These are phyloP conservation scores for Dipodomys merriami DNA, from an alignment of 2,113 vertebrate genomes.

Conservation along the genomic window DNA sequence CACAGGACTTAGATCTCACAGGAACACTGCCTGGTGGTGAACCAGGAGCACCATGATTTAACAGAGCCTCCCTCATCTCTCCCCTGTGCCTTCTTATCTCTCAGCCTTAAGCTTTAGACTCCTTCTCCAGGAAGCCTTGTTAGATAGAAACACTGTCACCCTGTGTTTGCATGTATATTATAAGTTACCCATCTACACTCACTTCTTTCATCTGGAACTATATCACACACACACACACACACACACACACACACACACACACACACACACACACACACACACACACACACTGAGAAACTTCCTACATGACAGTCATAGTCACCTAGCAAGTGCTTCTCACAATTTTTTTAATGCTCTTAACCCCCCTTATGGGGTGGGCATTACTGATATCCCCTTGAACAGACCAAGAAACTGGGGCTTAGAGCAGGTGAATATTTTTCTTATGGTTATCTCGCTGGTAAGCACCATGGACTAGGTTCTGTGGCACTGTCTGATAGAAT, in stretches of 20 bases:
- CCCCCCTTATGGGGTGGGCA: background rate
- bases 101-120: background rate
- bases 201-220: background rate
- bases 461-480: background rate
- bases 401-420: background rate
- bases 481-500: background rate
- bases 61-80: background rate
- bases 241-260: background rate
- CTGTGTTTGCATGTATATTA: background rate
- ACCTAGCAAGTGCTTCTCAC: background rate
- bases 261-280: background rate
- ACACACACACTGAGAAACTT: background rate
- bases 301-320: background rate
- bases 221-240: background rate
- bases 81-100: background rate
- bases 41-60: background rate
- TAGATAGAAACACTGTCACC: background rate
- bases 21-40: background rate
- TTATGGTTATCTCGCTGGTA: background rate
- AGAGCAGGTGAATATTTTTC: background rate
- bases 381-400: background rate
- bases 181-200: background rate
- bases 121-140: slow-evolving; percentile 21
- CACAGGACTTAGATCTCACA: background rate
- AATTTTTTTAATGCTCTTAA: background rate